These are phyloP conservation scores for Anser cygnoides DNA, from an alignment of 2,113 vertebrate genomes.

Conservation along the genomic window DNA sequence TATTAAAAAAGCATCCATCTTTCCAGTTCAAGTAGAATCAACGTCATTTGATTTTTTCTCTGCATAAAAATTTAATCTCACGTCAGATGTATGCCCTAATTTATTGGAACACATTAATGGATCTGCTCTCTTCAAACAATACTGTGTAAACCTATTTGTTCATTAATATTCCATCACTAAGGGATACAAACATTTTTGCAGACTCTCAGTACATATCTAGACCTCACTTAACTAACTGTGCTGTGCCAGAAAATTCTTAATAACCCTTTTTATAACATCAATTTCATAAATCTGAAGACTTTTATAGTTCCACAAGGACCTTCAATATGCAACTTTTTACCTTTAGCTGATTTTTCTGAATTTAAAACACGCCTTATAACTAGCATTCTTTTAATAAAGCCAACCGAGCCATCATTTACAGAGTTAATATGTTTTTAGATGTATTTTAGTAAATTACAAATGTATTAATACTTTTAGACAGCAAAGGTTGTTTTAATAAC, in stretches of 20 bases:
- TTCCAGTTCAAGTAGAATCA: not conserved
- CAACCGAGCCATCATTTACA: not conserved
- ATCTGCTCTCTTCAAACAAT: constrained; percentile 27
- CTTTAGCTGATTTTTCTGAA: constrained; percentile 2
- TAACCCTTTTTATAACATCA: not conserved
- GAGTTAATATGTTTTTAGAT: not conserved
- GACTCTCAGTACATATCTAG: not conserved
- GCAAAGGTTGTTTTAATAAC: not conserved
- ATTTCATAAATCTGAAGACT: not conserved
- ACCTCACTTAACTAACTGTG: not conserved
- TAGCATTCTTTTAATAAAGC: not conserved
- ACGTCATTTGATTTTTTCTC: not conserved
- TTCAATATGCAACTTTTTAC: not conserved
- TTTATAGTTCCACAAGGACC: not conserved
- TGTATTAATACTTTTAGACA: constrained; percentile 2
- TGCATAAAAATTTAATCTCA: constrained; percentile 37
- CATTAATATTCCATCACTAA: constrained; percentile 41
- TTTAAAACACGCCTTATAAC: not conserved
- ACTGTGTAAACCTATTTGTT: constrained; percentile 23
- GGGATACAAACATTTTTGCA: constrained; percentile 10
- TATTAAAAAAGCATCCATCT: constrained; percentile 27
- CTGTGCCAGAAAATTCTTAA: not conserved
- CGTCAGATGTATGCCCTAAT: not conserved
- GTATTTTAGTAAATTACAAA: not conserved
- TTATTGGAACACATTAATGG: constrained; percentile 15